Evolutionary conservation across 2,797 vertebrate species (phyloP).

Genomic region (Myotis findleyi): DNA sequence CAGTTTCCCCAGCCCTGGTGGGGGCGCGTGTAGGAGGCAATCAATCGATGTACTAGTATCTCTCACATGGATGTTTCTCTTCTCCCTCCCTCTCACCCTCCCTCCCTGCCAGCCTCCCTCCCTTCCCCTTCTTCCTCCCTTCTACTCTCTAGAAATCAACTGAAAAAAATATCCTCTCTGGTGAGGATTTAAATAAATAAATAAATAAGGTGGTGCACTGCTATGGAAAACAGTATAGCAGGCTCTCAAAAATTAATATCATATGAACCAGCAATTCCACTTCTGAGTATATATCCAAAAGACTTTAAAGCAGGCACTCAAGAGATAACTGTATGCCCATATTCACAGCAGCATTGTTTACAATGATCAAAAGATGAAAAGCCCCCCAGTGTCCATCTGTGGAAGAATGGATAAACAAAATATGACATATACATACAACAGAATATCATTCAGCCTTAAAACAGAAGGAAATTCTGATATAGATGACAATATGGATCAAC

Average conservation of each 20-base stretch:
- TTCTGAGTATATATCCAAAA: not conserved
- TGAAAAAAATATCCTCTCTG: too few species aligned
- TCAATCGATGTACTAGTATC: not conserved
- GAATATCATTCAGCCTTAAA: slow-evolving; percentile 31
- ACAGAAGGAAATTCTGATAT: slow-evolving; percentile 23
- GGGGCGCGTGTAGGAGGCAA: not conserved
- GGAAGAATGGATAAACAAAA: slow-evolving; percentile 29
- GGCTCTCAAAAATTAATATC: slow-evolving; percentile 14
- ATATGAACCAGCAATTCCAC: not conserved
- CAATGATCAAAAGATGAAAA: not conserved
- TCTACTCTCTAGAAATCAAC: too few species aligned
- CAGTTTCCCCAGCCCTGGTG: too few species aligned
- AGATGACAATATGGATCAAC: not conserved
- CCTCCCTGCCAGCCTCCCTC: too few species aligned
- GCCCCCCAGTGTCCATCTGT: not conserved
- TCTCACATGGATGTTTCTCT: not conserved
- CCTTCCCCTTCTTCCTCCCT: too few species aligned
- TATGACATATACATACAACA: not conserved
- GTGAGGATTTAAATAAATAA: too few species aligned
- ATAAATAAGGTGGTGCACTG: not conserved
- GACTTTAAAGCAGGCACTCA: slow-evolving; percentile 3
- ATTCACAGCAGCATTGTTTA: not conserved
- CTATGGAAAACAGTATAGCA: not conserved
- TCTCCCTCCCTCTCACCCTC: not conserved
- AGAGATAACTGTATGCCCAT: not conserved